phyloP scores from a whole-genome alignment of 1,140 invertebrate species.

The Drosophila pachea region DNA sequence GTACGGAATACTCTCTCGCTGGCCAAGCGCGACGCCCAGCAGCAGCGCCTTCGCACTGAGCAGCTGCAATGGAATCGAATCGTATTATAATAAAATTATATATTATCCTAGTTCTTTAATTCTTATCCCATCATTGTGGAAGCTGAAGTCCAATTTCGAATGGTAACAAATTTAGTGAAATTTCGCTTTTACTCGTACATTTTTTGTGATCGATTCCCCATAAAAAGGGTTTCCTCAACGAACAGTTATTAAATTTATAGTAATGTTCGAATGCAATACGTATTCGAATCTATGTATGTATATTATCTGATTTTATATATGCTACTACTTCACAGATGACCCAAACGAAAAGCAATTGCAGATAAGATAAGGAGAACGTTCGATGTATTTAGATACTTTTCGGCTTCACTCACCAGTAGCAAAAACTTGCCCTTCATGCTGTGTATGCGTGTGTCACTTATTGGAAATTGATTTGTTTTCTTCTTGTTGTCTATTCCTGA shows the following conservation, averaged over 20 bases:
- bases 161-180: no score
- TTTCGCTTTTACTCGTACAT: no score
- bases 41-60: conserved; percentile 16
- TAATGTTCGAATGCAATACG: background rate
- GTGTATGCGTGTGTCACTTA: conserved; percentile 14
- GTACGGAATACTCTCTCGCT: conserved; percentile 73
- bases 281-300: conserved; percentile 4
- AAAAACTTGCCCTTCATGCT: conserved; percentile 60
- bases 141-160: no score
- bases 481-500: background rate
- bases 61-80: conserved; percentile 27
- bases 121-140: no score
- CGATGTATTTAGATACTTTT: conserved; percentile 20
- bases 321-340: conserved; percentile 14
- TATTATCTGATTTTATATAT: conserved; percentile 4
- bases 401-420: conserved; percentile 55
- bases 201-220: background rate
- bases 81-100: no score
- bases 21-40: conserved; percentile 18
- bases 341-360: conserved; percentile 34
- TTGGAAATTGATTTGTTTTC: conserved; percentile 5
- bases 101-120: no score
- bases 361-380: conserved; percentile 61
- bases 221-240: conserved; percentile 50
- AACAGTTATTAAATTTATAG: background rate